Percentiles rank a stretch among this genome's conserved stretches.
Conservation (phyloP, 1,140 invertebrate species). For the Heliconius hewitsoni region DNA sequence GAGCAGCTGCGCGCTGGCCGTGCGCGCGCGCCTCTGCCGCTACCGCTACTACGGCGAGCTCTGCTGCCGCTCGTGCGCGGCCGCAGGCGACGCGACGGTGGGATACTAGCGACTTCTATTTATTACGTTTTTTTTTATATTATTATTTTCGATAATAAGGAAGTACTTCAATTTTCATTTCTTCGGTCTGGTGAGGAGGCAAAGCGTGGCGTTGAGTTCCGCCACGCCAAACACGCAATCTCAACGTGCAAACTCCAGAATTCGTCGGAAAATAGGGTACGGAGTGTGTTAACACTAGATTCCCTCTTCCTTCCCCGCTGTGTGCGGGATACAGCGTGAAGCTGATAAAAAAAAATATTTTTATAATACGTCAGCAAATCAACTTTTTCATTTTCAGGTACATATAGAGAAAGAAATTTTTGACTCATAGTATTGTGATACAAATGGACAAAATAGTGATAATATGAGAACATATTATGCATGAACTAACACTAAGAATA, state of each 20-base stretch:
- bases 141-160: no score
- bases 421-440: conserved; percentile 70
- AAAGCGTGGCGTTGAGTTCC: no score
- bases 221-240: no score
- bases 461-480: conserved; percentile 37
- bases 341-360: neutral
- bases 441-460: conserved; percentile 61
- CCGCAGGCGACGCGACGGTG: conserved; percentile 42
- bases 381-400: conserved; percentile 40
- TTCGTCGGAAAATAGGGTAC: no score
- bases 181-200: no score
- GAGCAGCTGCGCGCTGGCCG: conserved; percentile 87
- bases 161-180: no score
- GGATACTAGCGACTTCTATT: neutral
- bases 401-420: conserved; percentile 42
- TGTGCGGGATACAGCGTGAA: no score
- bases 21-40: conserved; percentile 88
- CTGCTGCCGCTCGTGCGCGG: conserved; percentile 87
- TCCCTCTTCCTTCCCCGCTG: no score
- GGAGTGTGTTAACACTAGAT: no score
- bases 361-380: neutral
- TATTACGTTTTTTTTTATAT: no score
- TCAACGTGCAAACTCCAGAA: no score
- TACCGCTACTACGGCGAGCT: conserved; percentile 89
- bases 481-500: conserved; percentile 7